phyloP scores from a whole-genome alignment of 2,888 invertebrate genomes.

The Drosophila melanosoma region DNA sequence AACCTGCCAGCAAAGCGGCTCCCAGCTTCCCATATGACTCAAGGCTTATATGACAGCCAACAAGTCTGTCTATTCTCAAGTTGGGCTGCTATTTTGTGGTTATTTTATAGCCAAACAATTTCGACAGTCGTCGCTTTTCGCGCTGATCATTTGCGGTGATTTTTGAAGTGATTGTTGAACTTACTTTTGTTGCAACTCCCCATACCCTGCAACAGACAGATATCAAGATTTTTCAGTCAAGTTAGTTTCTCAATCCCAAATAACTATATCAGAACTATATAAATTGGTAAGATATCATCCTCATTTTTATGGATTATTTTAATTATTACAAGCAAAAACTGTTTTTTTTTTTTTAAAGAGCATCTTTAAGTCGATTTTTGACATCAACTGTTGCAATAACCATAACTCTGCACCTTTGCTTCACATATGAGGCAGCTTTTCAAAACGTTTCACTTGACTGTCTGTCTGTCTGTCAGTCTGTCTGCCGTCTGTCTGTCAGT shows the following conservation, averaged over 20 bases:
- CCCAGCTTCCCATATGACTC: conserved; percentile 72
- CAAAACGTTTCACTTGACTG: conserved; percentile 51
- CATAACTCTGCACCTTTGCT: conserved; percentile 73
- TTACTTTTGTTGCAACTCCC: conserved; percentile 2
- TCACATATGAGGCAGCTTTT: conserved; percentile 63
- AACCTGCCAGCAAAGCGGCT: conserved; percentile 51
- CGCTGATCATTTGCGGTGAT: conserved; percentile 72
- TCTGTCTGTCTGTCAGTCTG: conserved; percentile 27
- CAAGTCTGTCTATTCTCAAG: conserved; percentile 41
- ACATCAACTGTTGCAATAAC: conserved; percentile 45
- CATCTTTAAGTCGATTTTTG: background rate
- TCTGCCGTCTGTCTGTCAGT: conserved; percentile 6
- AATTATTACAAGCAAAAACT: background rate
- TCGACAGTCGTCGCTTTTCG: conserved; percentile 68
- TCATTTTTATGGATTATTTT: background rate
- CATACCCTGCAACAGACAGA: conserved; percentile 25
- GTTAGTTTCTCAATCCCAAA: background rate
- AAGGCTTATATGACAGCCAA: conserved; percentile 61
- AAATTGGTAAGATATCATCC: background rate
- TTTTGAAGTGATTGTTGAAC: conserved; percentile 47
- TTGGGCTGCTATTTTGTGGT: conserved; percentile 58
- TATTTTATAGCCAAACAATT: conserved; percentile 72
- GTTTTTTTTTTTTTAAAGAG: background rate
- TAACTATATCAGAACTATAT: background rate
- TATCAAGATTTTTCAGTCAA: background rate